These are phyloP conservation scores for Megamerina dolium DNA, from an alignment of 2,888 invertebrate genomes.

Conservation along the genomic window DNA sequence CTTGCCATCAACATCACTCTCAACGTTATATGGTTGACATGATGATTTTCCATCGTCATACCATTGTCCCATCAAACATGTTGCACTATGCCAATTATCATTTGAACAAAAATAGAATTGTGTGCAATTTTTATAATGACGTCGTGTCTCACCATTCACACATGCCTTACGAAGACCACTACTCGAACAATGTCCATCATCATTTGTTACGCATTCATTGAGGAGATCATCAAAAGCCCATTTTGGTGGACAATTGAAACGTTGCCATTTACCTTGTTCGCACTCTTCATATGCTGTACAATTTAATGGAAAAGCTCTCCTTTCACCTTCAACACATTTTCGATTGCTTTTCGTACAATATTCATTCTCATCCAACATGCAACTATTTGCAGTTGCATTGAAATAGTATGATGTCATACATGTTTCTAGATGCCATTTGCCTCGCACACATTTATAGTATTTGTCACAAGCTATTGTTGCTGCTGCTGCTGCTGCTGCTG, in stretches of 20 bases:
- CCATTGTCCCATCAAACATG: constrained; percentile 33
- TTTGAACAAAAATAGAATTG: constrained; percentile 32
- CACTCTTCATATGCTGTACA: constrained; percentile 27
- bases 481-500: constrained; percentile 20
- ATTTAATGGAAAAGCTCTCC: constrained; percentile 18
- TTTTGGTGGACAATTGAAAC: constrained; percentile 13
- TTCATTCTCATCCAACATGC: constrained; percentile 17
- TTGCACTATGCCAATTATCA: constrained; percentile 32
- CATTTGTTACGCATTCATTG: constrained; percentile 22
- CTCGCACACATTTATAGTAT: constrained; percentile 22
- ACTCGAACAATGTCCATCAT: constrained; percentile 29
- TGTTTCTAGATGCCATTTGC: constrained; percentile 18
- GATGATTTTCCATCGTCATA: constrained; percentile 17
- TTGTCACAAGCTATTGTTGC: constrained; percentile 23
- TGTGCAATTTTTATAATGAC: constrained; percentile 25
- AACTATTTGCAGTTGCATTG: constrained; percentile 19
- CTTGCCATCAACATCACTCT: not conserved
- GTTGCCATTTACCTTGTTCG: constrained; percentile 23
- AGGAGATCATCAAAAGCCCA: constrained; percentile 24
- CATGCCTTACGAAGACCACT: constrained; percentile 34
- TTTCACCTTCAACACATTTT: constrained; percentile 19
- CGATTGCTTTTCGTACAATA: constrained; percentile 3
- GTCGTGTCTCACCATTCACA: constrained; percentile 20
- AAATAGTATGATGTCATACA: constrained; percentile 23
- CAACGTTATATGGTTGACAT: constrained; percentile 18